A percentile compares a stretch with the other conserved stretches of the same genome.
Conservation (phyloP, 2,797 vertebrate species). For the Brachyalestes nurse region DNA sequence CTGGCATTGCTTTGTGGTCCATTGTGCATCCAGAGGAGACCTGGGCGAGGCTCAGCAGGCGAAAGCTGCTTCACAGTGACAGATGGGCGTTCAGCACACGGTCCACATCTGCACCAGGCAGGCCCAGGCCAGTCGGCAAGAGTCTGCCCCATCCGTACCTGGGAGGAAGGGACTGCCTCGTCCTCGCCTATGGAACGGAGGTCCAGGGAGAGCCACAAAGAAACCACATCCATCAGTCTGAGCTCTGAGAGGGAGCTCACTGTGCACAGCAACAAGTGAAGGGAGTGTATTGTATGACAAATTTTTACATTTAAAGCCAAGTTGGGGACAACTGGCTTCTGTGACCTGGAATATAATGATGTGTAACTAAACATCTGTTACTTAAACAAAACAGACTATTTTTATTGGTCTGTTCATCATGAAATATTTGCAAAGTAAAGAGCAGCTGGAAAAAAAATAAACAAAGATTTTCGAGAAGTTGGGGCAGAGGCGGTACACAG, state of each 20-base stretch:
- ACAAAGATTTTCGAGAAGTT: not conserved
- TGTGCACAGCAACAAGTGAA: conserved; percentile 67
- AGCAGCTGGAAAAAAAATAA: not conserved
- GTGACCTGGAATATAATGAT: not conserved
- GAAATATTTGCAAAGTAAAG: not conserved
- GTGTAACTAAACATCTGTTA: not conserved
- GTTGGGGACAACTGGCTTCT: not conserved
- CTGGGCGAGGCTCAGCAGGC: conserved; percentile 73
- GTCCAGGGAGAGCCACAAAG: conserved; percentile 81
- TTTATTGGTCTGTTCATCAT: not conserved
- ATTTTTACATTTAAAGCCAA: not conserved
- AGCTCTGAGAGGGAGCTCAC: conserved; percentile 80
- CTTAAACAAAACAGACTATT: not conserved
- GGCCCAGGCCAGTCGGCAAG: conserved; percentile 72
- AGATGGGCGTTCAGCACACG: conserved; percentile 72
- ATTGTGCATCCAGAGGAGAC: conserved; percentile 74
- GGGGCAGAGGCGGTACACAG: not conserved
- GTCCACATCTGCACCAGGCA: conserved; percentile 64
- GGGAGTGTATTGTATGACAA: not conserved
- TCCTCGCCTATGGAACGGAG: conserved; percentile 81
- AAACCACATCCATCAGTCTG: conserved; percentile 80
- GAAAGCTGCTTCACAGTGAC: conserved; percentile 83
- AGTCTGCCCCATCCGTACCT: conserved; percentile 78
- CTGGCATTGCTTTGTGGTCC: conserved; percentile 81
- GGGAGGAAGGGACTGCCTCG: conserved; percentile 82